Base-by-base conservation (phyloP, 2,888 invertebrate genomes). In the Dione vanillae region DNA sequence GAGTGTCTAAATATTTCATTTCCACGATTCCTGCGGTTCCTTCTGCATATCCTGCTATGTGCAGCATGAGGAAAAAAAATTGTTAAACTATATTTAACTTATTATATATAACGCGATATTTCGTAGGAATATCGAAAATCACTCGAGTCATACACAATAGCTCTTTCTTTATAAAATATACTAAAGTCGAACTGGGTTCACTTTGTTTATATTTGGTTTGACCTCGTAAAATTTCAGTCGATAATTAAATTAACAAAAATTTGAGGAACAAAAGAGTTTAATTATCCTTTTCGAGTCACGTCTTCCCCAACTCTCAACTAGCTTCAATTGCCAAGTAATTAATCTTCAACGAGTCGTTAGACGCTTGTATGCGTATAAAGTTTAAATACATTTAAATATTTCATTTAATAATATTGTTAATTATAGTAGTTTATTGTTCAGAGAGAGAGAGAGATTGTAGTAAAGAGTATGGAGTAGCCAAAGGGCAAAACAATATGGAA, bases 271-370 rank as follows among this genome's bases (percentile, higher is more conserved):
- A 62, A 59, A 67, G 47, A 66, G 66, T 61, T 70, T 62, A 66
- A 70, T 70, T 67, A 70, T 65, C 27, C 47, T 64, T 58, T 67
- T 70, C 47, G 58, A 45, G 64, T 47, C 70, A 45, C 54, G 67
- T 67, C 65, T 70, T 52, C 67, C 20, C 37, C 11, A 65, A 65
- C 54, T 73, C 45, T 20, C 40, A 67, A 65, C 59, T 67, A 65
- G 52, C 35, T 66, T 45, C 47, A 67, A 73, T 70, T 65, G 67
- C 61, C 35, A 67, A 70, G 65, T 37, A 61, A 73, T 70, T 67
- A 73, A 73, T 73, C 67, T 73, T 67, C 52, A 65, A 67, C 70
- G 72, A 65, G 64, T 70, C 70, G 72, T 70, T 70, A 65, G 54
- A 45, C 64, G 52, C 40, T 67, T 51, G 47, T 62, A 54, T 16